Conservation (phyloP, 2,888 invertebrate species). For the Trichopria drosophilae region DNA sequence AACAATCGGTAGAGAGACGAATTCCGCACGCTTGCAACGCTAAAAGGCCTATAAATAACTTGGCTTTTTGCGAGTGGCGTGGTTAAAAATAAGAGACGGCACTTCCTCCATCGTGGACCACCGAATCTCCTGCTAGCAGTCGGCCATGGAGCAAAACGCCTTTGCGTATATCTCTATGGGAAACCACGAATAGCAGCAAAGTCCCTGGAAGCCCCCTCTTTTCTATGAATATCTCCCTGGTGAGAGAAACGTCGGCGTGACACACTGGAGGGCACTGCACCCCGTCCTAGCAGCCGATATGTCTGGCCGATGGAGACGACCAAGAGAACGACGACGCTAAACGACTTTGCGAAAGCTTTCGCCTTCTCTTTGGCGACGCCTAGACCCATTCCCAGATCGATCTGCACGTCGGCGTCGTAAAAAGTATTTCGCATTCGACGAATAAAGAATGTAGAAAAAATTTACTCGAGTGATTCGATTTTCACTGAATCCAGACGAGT, state of each 20-base stretch:
- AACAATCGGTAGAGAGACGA: constrained; percentile 11
- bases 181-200: constrained; percentile 55
- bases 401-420: constrained; percentile 6
- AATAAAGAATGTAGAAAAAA: too few species aligned
- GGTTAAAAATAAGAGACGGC: constrained; percentile 40
- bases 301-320: constrained; percentile 2
- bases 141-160: constrained; percentile 18
- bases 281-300: constrained; percentile 24
- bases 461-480: too few species aligned
- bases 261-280: constrained; percentile 47
- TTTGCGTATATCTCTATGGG: constrained; percentile 43
- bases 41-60: constrained; percentile 33
- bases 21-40: constrained; percentile 11
- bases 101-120: constrained; percentile 33
- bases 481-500: too few species aligned
- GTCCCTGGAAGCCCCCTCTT: constrained; percentile 48
- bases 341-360: too few species aligned
- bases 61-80: constrained; percentile 34
- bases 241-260: constrained; percentile 36
- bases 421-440: constrained; percentile 8
- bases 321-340: too few species aligned
- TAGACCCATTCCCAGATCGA: too few species aligned
- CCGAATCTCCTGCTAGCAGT: constrained; percentile 24
- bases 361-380: too few species aligned
- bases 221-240: constrained; percentile 55